Conservation (phyloP, 2,797 vertebrate species). For the Smutsia temminckii region DNA sequence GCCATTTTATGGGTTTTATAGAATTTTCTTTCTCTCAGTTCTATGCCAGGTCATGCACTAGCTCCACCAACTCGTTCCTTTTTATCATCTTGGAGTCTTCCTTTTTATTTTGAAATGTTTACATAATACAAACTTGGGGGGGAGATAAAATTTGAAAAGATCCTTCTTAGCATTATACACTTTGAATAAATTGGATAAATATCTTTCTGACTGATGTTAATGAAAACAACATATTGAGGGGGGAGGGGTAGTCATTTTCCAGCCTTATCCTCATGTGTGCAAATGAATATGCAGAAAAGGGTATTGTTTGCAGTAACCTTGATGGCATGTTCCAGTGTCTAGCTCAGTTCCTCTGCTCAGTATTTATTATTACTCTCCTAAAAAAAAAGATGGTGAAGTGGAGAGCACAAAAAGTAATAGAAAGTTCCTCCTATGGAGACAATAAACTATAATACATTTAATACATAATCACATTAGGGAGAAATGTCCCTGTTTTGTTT, state of each 20-base stretch:
- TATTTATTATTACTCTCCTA: not conserved
- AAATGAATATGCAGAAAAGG: not conserved
- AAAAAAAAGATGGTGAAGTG: not conserved
- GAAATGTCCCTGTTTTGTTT: not conserved
- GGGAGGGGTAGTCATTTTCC: not conserved
- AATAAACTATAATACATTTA: constrained; percentile 8
- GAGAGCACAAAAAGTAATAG: not conserved
- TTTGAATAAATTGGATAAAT: not conserved
- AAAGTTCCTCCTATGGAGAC: not conserved
- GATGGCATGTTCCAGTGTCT: constrained; percentile 15
- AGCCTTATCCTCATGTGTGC: not conserved
- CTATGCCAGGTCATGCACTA: not conserved
- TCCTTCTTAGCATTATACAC: not conserved
- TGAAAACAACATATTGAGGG: not conserved
- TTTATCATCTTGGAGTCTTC: not conserved
- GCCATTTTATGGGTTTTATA: not conserved
- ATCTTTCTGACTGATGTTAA: not conserved
- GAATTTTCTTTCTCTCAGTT: not conserved
- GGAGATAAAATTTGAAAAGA: not conserved
- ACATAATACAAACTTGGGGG: not conserved
- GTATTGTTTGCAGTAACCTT: constrained; percentile 35
- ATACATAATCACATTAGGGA: not conserved
- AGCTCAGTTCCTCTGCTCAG: not conserved
- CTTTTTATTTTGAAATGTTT: not conserved
- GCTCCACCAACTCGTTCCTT: not conserved